Evolutionary conservation across 2,113 vertebrate genomes (phyloP).

Genomic region (Empidonax alnorum): DNA sequence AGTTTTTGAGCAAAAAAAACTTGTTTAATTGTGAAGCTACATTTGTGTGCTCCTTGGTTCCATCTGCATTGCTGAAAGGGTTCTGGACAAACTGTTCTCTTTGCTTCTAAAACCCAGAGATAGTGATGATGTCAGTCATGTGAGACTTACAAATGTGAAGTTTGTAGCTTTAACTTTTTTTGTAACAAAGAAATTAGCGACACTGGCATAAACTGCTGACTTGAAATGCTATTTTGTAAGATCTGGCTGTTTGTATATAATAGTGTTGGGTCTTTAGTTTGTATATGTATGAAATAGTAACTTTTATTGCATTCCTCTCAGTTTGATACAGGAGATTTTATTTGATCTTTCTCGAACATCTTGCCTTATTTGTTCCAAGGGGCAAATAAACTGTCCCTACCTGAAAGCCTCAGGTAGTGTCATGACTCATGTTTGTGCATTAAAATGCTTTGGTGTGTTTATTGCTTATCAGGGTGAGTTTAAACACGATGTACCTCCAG

Average conservation of each 20-base stretch:
- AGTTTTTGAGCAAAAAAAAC: background rate
- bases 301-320: conserved; percentile 49
- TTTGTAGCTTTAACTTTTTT: conserved; percentile 81
- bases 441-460: background rate
- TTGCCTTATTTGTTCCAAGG: conserved; percentile 69
- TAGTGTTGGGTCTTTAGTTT: conserved; percentile 67
- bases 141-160: conserved; percentile 76
- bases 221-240: conserved; percentile 79
- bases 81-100: conserved; percentile 36
- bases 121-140: conserved; percentile 21
- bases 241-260: conserved; percentile 76
- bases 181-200: conserved; percentile 70
- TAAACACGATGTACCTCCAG: background rate
- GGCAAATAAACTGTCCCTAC: conserved; percentile 73
- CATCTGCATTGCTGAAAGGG: conserved; percentile 7
- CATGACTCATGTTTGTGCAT: background rate
- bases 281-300: conserved; percentile 72
- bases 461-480: background rate
- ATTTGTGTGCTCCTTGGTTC: background rate
- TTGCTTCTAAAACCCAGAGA: conserved; percentile 29
- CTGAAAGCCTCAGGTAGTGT: background rate
- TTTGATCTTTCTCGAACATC: conserved; percentile 34
- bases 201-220: conserved; percentile 73
- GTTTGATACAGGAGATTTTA: conserved; percentile 63
- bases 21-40: background rate